phyloP scores from a whole-genome alignment of 2,113 vertebrate genomes.

The Microcebus lehilahytsara region DNA sequence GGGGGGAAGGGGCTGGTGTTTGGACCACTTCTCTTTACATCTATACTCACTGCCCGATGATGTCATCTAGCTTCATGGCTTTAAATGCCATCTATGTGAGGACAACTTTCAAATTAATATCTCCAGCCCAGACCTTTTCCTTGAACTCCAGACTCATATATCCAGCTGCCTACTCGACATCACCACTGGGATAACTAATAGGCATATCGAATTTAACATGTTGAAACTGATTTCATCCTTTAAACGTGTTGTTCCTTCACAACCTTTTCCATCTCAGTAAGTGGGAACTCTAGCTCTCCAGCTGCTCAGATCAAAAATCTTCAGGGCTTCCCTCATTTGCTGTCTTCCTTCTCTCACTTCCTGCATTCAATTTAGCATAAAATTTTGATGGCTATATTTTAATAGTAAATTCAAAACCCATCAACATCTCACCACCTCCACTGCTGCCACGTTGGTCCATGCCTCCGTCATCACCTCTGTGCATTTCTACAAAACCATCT shows the following conservation, averaged over 20 bases:
- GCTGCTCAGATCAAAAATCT: background rate
- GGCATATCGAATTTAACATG: constrained; percentile 16
- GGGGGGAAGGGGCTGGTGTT: no score
- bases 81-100: constrained; percentile 25
- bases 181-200: constrained; percentile 21
- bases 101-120: constrained; percentile 55
- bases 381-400: background rate
- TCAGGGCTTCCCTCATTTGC: background rate
- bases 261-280: background rate
- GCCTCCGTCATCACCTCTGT: no score
- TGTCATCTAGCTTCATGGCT: background rate
- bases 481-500: background rate
- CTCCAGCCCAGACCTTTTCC: background rate
- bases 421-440: background rate
- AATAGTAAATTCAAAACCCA: background rate
- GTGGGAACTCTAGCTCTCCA: background rate
- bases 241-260: background rate
- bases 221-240: constrained; percentile 19
- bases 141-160: constrained; percentile 54
- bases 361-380: background rate
- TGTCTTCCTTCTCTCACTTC: background rate
- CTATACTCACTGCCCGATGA: background rate
- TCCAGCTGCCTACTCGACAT: background rate
- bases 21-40: background rate
- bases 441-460: background rate